Percentiles rank a stretch among this genome's conserved stretches.
phyloP scores from a whole-genome alignment of 2,797 vertebrate species.

The Syndactyla subalaris region DNA sequence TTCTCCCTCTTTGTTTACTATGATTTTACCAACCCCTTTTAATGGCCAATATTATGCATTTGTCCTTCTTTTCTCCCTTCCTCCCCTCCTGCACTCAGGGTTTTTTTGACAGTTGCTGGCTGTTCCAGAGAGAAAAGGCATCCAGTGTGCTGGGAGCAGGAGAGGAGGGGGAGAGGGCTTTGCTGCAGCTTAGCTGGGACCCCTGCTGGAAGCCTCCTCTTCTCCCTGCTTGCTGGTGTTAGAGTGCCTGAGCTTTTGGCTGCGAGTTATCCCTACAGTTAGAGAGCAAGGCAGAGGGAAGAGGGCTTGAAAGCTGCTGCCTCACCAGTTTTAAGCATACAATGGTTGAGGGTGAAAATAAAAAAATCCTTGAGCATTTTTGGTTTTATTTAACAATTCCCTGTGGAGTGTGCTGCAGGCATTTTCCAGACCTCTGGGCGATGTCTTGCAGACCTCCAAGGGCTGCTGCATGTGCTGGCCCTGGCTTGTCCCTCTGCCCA shows the following conservation, averaged over 20 bases:
- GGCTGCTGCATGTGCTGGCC: not conserved
- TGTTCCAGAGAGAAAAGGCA: not conserved
- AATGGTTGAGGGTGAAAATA: not conserved
- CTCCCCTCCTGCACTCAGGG: not conserved
- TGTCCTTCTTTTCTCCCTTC: not conserved
- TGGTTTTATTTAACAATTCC: not conserved
- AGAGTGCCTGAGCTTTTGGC: rapidly evolving
- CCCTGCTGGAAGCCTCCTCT: not conserved
- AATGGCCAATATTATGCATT: not conserved
- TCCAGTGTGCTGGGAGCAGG: not conserved
- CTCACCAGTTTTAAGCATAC: not conserved
- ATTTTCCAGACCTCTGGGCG: not conserved
- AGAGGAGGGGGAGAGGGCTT: not conserved
- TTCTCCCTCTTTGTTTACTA: not conserved
- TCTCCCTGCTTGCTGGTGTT: not conserved
- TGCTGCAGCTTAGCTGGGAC: conserved; percentile 22
- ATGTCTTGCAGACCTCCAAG: not conserved
- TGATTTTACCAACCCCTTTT: not conserved
- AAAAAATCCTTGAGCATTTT: not conserved
- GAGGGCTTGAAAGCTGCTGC: not conserved
- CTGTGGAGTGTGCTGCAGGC: not conserved
- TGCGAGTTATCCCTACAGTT: rapidly evolving
- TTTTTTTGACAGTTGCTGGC: not conserved
- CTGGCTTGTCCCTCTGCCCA: not conserved
- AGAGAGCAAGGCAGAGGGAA: not conserved